These are phyloP conservation scores for Rafetus swinhoei DNA, from an alignment of 2,113 vertebrate genomes.

Conservation along the genomic window DNA sequence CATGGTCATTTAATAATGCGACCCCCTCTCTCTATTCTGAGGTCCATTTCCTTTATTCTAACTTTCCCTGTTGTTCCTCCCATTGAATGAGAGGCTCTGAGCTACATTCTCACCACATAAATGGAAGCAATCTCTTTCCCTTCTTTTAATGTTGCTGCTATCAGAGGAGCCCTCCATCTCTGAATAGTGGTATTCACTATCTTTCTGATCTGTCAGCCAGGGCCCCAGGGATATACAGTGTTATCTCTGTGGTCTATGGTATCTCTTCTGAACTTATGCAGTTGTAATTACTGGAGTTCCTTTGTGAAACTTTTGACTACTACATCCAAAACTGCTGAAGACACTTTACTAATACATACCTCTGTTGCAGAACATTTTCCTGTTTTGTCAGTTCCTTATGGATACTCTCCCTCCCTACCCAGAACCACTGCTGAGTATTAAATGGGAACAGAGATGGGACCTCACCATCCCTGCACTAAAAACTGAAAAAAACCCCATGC, in stretches of 20 bases:
- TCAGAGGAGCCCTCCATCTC: conserved; percentile 1
- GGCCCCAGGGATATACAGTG: conserved; percentile 53
- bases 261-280: not conserved
- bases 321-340: not conserved
- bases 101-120: not conserved
- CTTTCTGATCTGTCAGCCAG: conserved; percentile 55
- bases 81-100: not conserved
- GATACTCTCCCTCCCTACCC: not conserved
- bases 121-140: not conserved
- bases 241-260: conserved; percentile 38
- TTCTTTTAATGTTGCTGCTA: not conserved
- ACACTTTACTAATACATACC: not conserved
- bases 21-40: not conserved
- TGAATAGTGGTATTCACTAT: conserved; percentile 4
- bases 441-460: not conserved
- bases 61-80: not conserved
- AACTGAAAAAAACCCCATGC: not conserved
- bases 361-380: not conserved
- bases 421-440: not conserved
- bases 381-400: not conserved
- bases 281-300: conserved; percentile 3
- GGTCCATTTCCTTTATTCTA: not conserved
- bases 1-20: not conserved
- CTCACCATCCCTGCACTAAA: not conserved
- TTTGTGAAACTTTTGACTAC: conserved; percentile 12